Percentiles rank a stretch among this genome's conserved stretches.
Conservation (phyloP, 2,888 invertebrate genomes). For the Bimastos eiseni region DNA sequence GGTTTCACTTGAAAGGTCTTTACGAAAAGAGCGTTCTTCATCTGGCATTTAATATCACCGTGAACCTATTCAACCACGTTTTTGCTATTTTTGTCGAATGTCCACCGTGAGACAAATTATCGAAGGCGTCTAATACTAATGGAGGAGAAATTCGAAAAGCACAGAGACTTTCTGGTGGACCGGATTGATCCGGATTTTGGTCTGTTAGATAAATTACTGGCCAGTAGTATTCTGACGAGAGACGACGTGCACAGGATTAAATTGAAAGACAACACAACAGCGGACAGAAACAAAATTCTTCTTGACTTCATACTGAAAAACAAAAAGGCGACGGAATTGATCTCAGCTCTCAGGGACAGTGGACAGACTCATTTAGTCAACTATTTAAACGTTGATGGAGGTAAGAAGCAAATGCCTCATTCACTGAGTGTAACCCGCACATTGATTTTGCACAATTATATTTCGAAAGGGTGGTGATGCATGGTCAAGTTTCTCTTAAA, state of each 20-base stretch:
- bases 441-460: too few relatives aligned
- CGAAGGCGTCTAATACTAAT: neutral
- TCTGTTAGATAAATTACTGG: neutral
- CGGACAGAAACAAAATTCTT: neutral
- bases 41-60: neutral
- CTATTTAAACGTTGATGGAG: neutral
- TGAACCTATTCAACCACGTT: neutral
- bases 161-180: neutral
- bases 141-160: neutral
- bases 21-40: too few relatives aligned
- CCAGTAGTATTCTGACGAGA: neutral
- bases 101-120: neutral
- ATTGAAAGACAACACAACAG: neutral
- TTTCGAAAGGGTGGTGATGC: too few relatives aligned
- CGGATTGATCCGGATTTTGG: neutral
- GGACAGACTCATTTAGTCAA: neutral
- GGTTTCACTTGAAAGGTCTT: too few relatives aligned
- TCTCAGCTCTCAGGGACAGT: neutral
- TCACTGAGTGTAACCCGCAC: neutral
- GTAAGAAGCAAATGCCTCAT: neutral
- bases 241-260: neutral
- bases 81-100: neutral
- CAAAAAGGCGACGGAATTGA: neutral
- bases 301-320: neutral
- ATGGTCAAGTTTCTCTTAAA: too few relatives aligned